These are phyloP conservation scores for Leptopilina clavipes DNA, from an alignment of 1,140 invertebrate genomes.

Conservation along the genomic window DNA sequence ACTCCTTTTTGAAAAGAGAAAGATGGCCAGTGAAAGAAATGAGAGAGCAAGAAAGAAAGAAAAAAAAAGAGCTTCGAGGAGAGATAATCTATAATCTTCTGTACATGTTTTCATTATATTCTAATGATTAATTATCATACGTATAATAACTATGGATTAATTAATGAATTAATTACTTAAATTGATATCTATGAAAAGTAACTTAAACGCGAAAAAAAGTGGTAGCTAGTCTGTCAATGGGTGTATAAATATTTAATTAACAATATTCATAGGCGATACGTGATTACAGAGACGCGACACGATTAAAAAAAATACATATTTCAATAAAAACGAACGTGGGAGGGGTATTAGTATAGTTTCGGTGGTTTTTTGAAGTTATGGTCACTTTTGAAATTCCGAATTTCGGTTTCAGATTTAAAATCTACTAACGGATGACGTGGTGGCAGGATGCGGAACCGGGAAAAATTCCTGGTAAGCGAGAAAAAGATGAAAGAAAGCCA, in stretches of 20 bases:
- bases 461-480: not conserved
- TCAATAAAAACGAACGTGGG: slow-evolving; percentile 18
- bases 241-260: slow-evolving; percentile 73
- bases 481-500: not conserved
- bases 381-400: not conserved
- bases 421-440: not conserved
- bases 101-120: slow-evolving; percentile 73
- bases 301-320: slow-evolving; percentile 36
- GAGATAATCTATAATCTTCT: slow-evolving; percentile 72
- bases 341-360: slow-evolving; percentile 30
- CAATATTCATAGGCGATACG: slow-evolving; percentile 57
- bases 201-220: slow-evolving; percentile 69
- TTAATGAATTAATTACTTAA: slow-evolving; percentile 68
- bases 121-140: slow-evolving; percentile 72
- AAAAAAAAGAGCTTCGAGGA: slow-evolving; percentile 44
- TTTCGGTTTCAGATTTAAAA: slow-evolving; percentile 22
- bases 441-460: slow-evolving; percentile 31
- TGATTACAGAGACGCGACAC: slow-evolving; percentile 45
- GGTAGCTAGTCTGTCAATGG: slow-evolving; percentile 73
- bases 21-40: slow-evolving; percentile 26
- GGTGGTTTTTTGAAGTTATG: not conserved
- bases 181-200: slow-evolving; percentile 72
- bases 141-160: slow-evolving; percentile 73
- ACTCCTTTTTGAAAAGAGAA: slow-evolving; percentile 43
- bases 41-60: slow-evolving; percentile 33